These are phyloP conservation scores for Puffinus mauretanicus DNA, from an alignment of 2,113 vertebrate genomes.

Conservation along the genomic window DNA sequence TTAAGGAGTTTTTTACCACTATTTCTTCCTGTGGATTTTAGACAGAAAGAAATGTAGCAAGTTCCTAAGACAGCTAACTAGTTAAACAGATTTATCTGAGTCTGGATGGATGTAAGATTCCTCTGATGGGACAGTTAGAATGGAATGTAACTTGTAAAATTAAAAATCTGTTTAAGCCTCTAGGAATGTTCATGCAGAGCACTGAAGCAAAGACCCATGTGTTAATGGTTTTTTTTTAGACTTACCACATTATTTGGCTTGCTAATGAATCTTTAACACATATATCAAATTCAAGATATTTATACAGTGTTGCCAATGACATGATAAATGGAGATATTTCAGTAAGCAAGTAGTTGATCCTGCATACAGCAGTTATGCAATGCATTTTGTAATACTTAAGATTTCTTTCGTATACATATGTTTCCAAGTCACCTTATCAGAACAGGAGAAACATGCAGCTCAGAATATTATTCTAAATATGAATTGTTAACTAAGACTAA, in stretches of 20 bases:
- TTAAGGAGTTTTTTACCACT: neutral
- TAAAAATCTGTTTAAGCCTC: neutral
- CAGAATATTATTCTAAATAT: neutral
- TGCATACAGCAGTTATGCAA: neutral
- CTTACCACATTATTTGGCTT: neutral
- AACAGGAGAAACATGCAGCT: neutral
- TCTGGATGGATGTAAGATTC: neutral
- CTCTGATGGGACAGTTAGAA: neutral
- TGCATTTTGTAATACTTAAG: neutral
- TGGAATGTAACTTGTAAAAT: neutral
- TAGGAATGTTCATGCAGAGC: neutral
- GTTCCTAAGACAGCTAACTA: neutral
- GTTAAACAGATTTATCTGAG: neutral
- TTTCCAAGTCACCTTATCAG: neutral
- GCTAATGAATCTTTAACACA: neutral
- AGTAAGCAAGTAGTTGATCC: neutral
- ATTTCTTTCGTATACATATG: neutral
- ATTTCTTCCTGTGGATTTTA: neutral
- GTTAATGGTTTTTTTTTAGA: neutral
- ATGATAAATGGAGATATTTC: neutral
- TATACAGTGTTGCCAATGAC: neutral
- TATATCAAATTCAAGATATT: neutral
- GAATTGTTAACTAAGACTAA: neutral
- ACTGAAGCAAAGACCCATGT: neutral
- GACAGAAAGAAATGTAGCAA: neutral